Percentiles rank a stretch among this genome's conserved stretches.
These are phyloP conservation scores for Kradibia gibbosae DNA, from an alignment of 1,140 invertebrate genomes.

Conservation along the genomic window DNA sequence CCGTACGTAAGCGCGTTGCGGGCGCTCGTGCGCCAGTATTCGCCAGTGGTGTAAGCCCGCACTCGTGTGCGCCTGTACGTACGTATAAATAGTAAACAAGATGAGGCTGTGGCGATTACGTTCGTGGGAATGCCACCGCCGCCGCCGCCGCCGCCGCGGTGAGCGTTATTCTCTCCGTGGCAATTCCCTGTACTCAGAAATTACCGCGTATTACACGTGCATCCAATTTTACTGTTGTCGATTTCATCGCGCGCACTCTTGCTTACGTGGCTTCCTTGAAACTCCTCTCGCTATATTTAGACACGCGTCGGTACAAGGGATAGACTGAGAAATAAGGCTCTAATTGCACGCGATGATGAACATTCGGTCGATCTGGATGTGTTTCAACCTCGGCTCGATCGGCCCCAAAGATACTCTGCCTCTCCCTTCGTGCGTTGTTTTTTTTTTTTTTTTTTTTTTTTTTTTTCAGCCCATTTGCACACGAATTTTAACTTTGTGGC, in stretches of 20 bases:
- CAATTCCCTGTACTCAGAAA: background rate
- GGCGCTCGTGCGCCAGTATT: too few species aligned
- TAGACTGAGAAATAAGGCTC: background rate
- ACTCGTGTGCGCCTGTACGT: too few species aligned
- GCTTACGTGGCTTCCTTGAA: background rate
- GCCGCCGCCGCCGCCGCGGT: too few species aligned
- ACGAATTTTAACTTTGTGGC: too few species aligned
- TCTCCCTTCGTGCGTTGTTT: too few species aligned
- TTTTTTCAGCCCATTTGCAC: too few species aligned
- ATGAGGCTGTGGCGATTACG: slow-evolving; percentile 36
- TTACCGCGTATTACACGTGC: slow-evolving; percentile 10
- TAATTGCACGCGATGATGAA: background rate
- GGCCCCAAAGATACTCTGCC: too few species aligned
- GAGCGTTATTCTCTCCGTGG: background rate
- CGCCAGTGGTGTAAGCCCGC: too few species aligned
- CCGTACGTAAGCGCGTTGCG: too few species aligned
- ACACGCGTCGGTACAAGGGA: background rate
- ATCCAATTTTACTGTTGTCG: slow-evolving; percentile 13
- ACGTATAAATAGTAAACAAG: slow-evolving; percentile 36
- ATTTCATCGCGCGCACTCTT: slow-evolving; percentile 34
- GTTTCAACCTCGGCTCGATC: background rate
- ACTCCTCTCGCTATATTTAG: slow-evolving; percentile 30
- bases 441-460: too few species aligned
- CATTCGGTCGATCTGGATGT: slow-evolving; percentile 20
- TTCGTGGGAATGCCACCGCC: slow-evolving; percentile 43